These are phyloP conservation scores for Fulmarus glacialis DNA, from an alignment of 2,113 vertebrate species.

Conservation along the genomic window DNA sequence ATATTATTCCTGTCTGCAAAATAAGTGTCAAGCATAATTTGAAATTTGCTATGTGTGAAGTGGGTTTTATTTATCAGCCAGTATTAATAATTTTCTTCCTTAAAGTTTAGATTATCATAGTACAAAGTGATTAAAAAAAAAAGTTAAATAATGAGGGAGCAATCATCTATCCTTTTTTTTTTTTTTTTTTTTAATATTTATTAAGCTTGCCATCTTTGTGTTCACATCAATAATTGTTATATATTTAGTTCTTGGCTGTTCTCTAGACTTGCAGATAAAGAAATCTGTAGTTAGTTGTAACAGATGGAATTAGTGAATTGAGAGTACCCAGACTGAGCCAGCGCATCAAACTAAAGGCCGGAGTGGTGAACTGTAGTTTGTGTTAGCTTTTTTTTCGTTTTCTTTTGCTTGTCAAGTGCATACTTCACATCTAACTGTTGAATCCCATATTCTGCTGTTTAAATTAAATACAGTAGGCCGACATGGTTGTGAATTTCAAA, in stretches of 20 bases:
- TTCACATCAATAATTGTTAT: background rate
- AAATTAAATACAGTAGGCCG: background rate
- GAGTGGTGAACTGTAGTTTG: background rate
- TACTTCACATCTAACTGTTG: background rate
- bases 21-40: background rate
- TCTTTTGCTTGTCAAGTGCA: background rate
- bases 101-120: background rate
- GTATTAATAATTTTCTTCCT: background rate
- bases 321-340: background rate
- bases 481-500: background rate
- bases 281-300: background rate
- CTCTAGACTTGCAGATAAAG: background rate
- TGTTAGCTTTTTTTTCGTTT: background rate
- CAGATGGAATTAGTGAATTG: background rate
- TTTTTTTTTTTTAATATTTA: background rate
- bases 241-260: background rate
- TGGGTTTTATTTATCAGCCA: background rate
- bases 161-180: background rate
- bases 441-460: background rate
- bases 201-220: background rate
- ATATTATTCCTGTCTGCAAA: background rate
- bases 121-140: background rate
- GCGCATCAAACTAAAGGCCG: background rate
- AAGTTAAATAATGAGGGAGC: background rate
- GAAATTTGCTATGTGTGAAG: background rate